Evolutionary conservation across 2,888 invertebrate genomes (phyloP), one percentile per base, ranked within the genome.

Genomic region (Xanthia togata): DNA sequence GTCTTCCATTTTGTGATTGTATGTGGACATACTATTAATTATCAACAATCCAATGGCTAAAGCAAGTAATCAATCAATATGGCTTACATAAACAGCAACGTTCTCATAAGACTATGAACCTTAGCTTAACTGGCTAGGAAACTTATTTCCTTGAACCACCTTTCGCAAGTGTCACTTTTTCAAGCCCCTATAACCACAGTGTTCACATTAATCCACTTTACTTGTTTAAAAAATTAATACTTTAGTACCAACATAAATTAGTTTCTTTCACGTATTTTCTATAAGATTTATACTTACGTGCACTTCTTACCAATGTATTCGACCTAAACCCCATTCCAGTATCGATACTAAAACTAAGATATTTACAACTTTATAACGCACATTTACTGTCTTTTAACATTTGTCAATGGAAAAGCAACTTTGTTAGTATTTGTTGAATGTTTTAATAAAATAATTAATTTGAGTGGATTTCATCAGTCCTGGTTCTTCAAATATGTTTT

Each of bases 281-380:
- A 26, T 55, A 85, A 53, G 26, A 70, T 59, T n/a, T 64, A 68
- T 59, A 60, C 23, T 44, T 59, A 70, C 23, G 14, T 59, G 78
- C 83, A 86, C 86, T 59, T 57, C 47, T 14, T 67, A 55, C 41
- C n/a, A 68, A 71, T 72, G 47, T 85, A 82, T 41, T 82, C 26
- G 38, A 76, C 8, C 0, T 72, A 71, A 70, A 2, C 23, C 41
- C 47, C 78, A 86, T 60, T 38, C 41, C 35, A 62, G n/a, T 59
- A 67, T 65, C 17, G 14, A 70, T 73, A 78, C 57, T 70, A 71
- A 71, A 50, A 53, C 62, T 59, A 64, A 53, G 17, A n/a, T n/a
- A 59, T 1, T 35, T 20, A 63, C 23, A 63, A 63, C 63, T 69
- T 69, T 64, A 12, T 69, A 71, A 31, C 14, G 44, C 62, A 83